These are phyloP conservation scores for Drosophila parabipectinata DNA, from an alignment of 1,140 invertebrate genomes.

Conservation along the genomic window DNA sequence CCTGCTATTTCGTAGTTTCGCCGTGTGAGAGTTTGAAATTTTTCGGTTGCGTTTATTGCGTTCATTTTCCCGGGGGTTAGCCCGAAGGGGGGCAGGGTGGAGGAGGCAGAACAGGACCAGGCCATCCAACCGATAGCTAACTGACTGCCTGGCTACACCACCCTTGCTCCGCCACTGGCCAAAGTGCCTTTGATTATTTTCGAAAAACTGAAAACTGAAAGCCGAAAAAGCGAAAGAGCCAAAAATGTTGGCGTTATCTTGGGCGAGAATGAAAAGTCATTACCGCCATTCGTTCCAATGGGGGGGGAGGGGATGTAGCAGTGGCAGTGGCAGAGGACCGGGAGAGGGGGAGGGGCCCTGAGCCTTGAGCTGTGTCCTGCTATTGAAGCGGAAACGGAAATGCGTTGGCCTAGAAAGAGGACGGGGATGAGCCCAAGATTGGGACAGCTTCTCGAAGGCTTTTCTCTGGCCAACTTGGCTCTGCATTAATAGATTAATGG, in stretches of 20 bases:
- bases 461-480: conserved; percentile 40
- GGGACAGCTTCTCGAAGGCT: conserved; percentile 33
- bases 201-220: conserved; percentile 44
- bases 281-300: conserved; percentile 75
- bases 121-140: conserved; percentile 61
- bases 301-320: background rate
- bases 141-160: conserved; percentile 35
- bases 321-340: background rate
- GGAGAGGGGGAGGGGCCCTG: background rate
- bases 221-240: conserved; percentile 50
- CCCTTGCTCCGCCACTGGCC: background rate
- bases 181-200: conserved; percentile 63
- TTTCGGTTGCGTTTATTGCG: conserved; percentile 80
- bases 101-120: background rate
- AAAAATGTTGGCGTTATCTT: conserved; percentile 74
- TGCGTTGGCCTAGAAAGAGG: conserved; percentile 56
- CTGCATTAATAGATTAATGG: conserved; percentile 79
- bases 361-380: conserved; percentile 33
- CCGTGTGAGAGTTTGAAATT: conserved; percentile 73
- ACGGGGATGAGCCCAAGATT: background rate
- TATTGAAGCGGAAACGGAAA: conserved; percentile 80
- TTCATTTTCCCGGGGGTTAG: conserved; percentile 58
- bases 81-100: background rate
- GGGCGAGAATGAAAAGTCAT: conserved; percentile 80
- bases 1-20: conserved; percentile 40